Evolutionary conservation across 2,888 invertebrate genomes (phyloP), one percentile per base, ranked within the genome.

Genomic region (Sycophila texana): DNA sequence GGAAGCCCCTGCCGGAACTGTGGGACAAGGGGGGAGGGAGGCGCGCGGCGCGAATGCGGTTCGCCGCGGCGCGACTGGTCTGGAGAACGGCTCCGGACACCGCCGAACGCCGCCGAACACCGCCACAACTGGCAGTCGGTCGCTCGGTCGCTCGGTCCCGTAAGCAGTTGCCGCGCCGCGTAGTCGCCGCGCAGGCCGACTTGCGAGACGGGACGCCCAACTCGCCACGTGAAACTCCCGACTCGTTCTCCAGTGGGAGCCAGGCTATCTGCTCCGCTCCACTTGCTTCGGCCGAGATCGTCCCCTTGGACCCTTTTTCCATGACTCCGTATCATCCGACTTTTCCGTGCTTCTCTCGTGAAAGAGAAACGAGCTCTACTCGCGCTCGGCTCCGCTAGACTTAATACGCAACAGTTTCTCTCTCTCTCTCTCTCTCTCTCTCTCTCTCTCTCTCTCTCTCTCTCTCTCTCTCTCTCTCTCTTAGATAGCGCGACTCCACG

Each of bases 381-480:
- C 51, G 51, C 51, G 13, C 13, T 51, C 13, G 4, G 51, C 16
- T 16, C 16, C 7, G 51, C 51, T 4, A 4, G 61, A 2, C n/a
- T 7, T 10, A 30, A 30, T 7, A 30, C 30, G 30, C 30, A 5
- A 30, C 30, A n/a, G 10, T 18, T 16, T 30, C 26, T 75, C 60
- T 77, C 30, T 57, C 60, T 71, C 26, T n/a, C n/a, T n/a, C n/a
- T n/a, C n/a, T n/a, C n/a, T n/a, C n/a, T n/a, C n/a, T n/a, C n/a
- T n/a, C n/a, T n/a, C n/a, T n/a, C n/a, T n/a, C n/a, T n/a, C n/a
- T n/a, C n/a, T n/a, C n/a, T n/a, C n/a, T n/a, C n/a, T 47, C 67
- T 26, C 60, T 60, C 47, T 22, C 47, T 74, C 70, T 51, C 68
- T 77, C 71, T 79, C 20, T 60, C 26, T 71, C 57, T 75, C 78